Percentiles rank a stretch among this genome's conserved stretches.
phyloP scores from a whole-genome alignment of 2,888 invertebrate species.

The Drosophila picticornis region DNA sequence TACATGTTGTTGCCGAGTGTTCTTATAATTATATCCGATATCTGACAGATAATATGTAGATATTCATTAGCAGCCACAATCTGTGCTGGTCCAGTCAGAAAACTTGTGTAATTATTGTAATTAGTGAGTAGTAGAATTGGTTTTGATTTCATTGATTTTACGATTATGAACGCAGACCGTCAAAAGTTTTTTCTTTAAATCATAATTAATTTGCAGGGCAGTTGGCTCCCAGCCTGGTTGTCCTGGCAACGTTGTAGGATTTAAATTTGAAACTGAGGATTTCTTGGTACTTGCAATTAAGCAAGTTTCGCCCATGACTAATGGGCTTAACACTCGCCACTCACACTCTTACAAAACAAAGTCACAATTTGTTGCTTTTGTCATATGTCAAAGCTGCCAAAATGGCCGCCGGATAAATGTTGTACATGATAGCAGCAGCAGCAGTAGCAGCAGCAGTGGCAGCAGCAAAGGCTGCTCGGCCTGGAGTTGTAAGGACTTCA shows the following conservation, averaged over 20 bases:
- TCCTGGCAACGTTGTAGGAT: conserved; percentile 19
- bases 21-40: conserved; percentile 9
- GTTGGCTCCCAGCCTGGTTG: conserved; percentile 23
- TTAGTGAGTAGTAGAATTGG: conserved; percentile 48
- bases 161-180: conserved; percentile 58
- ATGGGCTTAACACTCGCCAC: conserved; percentile 49
- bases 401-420: conserved; percentile 55
- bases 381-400: conserved; percentile 58
- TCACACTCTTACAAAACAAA: background rate
- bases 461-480: conserved; percentile 34
- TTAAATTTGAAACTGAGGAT: conserved; percentile 18
- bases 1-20: background rate
- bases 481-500: conserved; percentile 52
- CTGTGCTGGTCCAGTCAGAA: background rate
- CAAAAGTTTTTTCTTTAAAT: conserved; percentile 56
- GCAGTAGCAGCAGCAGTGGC: conserved; percentile 19
- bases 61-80: conserved; percentile 47
- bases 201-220: conserved; percentile 53
- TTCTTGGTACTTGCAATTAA: conserved; percentile 61
- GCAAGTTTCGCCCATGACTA: conserved; percentile 51
- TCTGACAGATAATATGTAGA: conserved; percentile 25
- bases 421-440: conserved; percentile 35
- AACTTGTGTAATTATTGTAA: conserved; percentile 72
- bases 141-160: conserved; percentile 74
- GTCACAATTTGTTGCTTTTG: conserved; percentile 57